Conservation (phyloP, 2,113 vertebrate species). For the Xiphophorus couchianus region DNA sequence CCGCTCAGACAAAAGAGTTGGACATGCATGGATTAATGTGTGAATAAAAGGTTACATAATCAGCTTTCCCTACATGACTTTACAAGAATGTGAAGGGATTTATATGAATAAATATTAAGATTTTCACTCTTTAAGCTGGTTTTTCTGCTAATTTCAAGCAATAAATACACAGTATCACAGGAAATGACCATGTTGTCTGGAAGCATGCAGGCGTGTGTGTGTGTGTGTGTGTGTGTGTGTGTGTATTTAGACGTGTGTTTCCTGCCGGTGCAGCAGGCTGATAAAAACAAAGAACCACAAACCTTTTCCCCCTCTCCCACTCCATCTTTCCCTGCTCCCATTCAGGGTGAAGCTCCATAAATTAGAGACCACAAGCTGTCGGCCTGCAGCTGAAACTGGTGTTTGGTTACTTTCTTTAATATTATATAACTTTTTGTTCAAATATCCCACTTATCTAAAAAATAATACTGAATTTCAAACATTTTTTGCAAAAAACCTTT, state of each 20-base stretch:
- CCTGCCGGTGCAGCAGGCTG: slow-evolving; percentile 65
- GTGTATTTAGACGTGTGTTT: slow-evolving; percentile 54
- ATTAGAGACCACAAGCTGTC: slow-evolving; percentile 63
- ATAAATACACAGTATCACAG: slow-evolving; percentile 10
- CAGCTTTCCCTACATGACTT: not conserved
- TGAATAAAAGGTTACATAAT: not conserved
- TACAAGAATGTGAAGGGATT: not conserved
- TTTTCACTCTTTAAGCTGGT: slow-evolving; percentile 2
- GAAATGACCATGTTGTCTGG: slow-evolving; percentile 14
- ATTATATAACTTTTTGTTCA: not conserved
- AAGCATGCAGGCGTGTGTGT: slow-evolving; percentile 31
- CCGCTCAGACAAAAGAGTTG: slow-evolving; percentile 26
- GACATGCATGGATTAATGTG: slow-evolving; percentile 55
- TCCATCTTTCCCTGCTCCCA: slow-evolving; percentile 52
- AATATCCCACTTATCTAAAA: not conserved
- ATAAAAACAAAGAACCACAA: slow-evolving; percentile 70
- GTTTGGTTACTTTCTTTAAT: not conserved
- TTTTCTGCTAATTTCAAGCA: not conserved
- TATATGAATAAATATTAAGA: not conserved
- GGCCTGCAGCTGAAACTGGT: slow-evolving; percentile 34
- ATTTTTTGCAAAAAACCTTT: too few relatives aligned
- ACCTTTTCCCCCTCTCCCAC: slow-evolving; percentile 41
- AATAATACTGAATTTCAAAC: not conserved
- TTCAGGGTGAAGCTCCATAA: slow-evolving; percentile 62
- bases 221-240: slow-evolving; percentile 14